Base-by-base conservation (phyloP, 2,113 vertebrate species). In the Tachysurus fulvidraco region DNA sequence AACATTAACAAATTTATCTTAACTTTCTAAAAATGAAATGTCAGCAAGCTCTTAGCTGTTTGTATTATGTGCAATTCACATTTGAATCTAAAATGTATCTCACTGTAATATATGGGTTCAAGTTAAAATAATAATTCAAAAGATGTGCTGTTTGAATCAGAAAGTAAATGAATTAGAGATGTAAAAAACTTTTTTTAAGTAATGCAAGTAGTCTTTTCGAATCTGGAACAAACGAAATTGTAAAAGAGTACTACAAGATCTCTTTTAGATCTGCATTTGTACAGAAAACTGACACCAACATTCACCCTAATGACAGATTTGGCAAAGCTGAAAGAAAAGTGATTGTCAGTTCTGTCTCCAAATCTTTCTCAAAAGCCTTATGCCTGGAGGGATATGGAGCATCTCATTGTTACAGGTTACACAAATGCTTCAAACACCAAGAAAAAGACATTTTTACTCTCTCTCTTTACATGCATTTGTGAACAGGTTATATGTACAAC, bases 341-440 rank as follows among this genome's bases (percentile, higher is more conserved):
- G 36, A 74, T 57, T 80, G 65, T 87, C 77, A 76, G 44, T 78
- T 65, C 59, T 81, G 77, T 64, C 46, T 76, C 5, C 3, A 36
- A 86, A 60, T 55, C 57, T 41, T 36, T 59, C 74, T 71, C 78
- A 86, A 36, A 57, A 19, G 28, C 52, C 64, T 57, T 80, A 41
- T 82, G 30, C 65, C 88, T 82, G 81, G 76, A 76, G 82, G 85
- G 77, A 89, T 57, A 80, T 28, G 69, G 78, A 86, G 54, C 74
- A 78, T 44, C 60, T 80, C 17, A 1, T 80, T 17, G 55, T 9
- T 74, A 41, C 7, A 64, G 57, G 44, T 25, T 77, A 76, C 64
- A 21, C 9, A 23, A 85, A 41, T 44, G 13, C 52, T 57, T 73
- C 21, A 12, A 64, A 81, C 46, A 78, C 23, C 23, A 78, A 64